These are phyloP conservation scores for Mormyrops boulengeri DNA, from an alignment of 2,797 vertebrate genomes.

Conservation along the genomic window DNA sequence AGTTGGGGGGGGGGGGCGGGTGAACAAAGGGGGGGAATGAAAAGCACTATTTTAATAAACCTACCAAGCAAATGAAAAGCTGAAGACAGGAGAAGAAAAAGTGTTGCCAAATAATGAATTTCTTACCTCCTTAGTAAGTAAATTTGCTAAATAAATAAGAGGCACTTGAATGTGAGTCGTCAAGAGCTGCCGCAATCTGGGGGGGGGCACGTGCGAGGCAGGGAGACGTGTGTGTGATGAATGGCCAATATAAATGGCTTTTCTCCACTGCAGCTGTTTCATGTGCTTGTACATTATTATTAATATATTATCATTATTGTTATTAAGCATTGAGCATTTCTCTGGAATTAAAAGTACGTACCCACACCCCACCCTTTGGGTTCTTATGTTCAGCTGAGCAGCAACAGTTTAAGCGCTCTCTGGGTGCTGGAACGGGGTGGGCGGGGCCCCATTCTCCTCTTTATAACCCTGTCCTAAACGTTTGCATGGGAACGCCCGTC, in stretches of 20 bases:
- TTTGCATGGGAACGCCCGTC: neutral
- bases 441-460: neutral
- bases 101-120: constrained; percentile 71
- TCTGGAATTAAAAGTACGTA: constrained; percentile 29
- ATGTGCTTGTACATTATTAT: constrained; percentile 46
- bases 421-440: neutral
- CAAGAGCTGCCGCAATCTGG: constrained; percentile 55
- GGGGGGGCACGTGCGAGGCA: constrained; percentile 39
- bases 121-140: constrained; percentile 74
- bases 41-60: constrained; percentile 20
- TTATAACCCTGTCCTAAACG: neutral
- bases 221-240: constrained; percentile 59
- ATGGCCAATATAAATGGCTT: constrained; percentile 64
- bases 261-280: constrained; percentile 59
- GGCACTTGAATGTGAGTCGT: constrained; percentile 66
- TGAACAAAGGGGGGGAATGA: neutral
- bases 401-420: neutral
- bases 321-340: constrained; percentile 32
- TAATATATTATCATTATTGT: neutral
- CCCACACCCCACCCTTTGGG: neutral
- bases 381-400: neutral
- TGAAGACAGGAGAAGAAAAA: constrained; percentile 42
- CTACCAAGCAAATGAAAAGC: constrained; percentile 28
- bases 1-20: neutral
- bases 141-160: constrained; percentile 76